These are phyloP conservation scores for Crossaster papposus DNA, from an alignment of 53 echinoderm and acorn worm genomes.

Conservation along the genomic window DNA sequence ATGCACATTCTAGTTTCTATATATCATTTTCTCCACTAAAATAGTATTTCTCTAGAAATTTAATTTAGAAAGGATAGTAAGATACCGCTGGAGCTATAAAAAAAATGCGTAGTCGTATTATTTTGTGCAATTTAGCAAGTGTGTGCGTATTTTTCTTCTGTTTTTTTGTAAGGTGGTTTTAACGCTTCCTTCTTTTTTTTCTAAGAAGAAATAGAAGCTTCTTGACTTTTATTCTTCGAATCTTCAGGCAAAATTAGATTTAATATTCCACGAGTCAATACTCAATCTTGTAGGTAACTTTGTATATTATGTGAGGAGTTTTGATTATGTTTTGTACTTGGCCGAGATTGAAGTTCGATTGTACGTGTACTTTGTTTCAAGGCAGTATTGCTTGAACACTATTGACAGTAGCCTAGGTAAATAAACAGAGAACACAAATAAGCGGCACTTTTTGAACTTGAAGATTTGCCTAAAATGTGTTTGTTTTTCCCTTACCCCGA, in stretches of 20 bases:
- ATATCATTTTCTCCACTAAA: neutral
- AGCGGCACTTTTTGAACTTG: neutral
- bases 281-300: too few relatives aligned
- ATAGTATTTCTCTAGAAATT: neutral
- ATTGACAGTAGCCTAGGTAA: neutral
- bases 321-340: too few relatives aligned
- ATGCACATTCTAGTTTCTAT: neutral
- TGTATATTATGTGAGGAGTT: too few relatives aligned
- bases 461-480: neutral
- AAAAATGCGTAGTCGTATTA: neutral
- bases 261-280: too few relatives aligned
- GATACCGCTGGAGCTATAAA: neutral
- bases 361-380: too few relatives aligned
- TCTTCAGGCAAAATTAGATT: neutral
- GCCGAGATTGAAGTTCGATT: too few relatives aligned
- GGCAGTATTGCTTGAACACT: neutral
- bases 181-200: neutral
- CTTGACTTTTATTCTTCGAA: neutral
- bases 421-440: neutral
- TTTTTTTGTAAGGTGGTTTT: neutral
- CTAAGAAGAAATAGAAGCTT: neutral
- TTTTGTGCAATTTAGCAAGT: constrained; percentile 41
- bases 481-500: neutral
- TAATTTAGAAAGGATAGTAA: neutral
- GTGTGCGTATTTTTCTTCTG: constrained; percentile 12